Conservation (phyloP, 2,888 invertebrate genomes). For the Leptinotarsa rubiginosa region DNA sequence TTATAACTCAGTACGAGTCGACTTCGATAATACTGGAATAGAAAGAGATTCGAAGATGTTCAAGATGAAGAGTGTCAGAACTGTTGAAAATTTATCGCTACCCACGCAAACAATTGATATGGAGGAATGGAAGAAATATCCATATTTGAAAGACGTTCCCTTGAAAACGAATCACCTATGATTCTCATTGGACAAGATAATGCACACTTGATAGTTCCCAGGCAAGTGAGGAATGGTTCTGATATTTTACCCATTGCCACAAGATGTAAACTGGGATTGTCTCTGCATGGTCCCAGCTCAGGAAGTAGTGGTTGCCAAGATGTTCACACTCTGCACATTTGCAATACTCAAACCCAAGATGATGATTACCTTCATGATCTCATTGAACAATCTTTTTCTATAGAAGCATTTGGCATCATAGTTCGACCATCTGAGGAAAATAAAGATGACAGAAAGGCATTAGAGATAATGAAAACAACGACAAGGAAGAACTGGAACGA, state of each 20-base stretch:
- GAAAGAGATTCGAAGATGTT: not conserved
- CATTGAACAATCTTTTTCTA: not conserved
- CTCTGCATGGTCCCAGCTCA: not conserved
- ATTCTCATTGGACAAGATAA: not conserved
- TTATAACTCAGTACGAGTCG: not conserved
- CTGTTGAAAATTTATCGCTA: not conserved
- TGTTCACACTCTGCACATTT: not conserved
- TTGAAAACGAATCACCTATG: not conserved
- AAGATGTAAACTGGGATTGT: not conserved
- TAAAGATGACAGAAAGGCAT: not conserved
- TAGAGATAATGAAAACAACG: not conserved
- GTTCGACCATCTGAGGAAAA: not conserved
- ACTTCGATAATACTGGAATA: not conserved
- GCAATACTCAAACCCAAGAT: not conserved
- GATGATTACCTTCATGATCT: not conserved
- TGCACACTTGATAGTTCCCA: not conserved
- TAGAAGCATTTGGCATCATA: not conserved
- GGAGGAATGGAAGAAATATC: not conserved
- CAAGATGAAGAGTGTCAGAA: not conserved
- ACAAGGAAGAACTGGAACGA: not conserved
- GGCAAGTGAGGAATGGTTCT: not conserved
- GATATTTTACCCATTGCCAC: not conserved
- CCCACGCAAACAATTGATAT: not conserved
- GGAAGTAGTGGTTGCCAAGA: not conserved
- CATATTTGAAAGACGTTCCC: not conserved